These are phyloP conservation scores for Nipponacmea schrenckii DNA, from an alignment of 2,888 invertebrate genomes.

Conservation along the genomic window DNA sequence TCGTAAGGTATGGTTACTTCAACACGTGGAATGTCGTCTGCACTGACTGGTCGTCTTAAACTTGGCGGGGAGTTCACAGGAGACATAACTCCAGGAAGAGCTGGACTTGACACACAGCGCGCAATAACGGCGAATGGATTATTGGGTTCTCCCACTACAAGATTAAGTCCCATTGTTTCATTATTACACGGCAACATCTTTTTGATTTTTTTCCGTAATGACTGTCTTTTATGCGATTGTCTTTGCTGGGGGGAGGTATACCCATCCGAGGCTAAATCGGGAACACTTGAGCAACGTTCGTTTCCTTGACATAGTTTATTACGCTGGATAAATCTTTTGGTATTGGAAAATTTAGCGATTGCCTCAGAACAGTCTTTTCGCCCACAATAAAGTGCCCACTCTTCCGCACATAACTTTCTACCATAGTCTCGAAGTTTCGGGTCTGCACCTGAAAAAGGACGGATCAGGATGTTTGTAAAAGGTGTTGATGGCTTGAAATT, in stretches of 20 bases:
- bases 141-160: conserved; percentile 27
- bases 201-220: conserved; percentile 47
- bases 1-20: conserved; percentile 42
- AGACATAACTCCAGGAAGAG: conserved; percentile 45
- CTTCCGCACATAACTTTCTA: conserved; percentile 77
- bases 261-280: conserved; percentile 56
- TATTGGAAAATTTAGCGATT: conserved; percentile 74
- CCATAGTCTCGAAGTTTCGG: conserved; percentile 77
- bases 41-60: conserved; percentile 45
- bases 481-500: too few relatives aligned
- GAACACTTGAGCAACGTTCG: conserved; percentile 74
- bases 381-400: conserved; percentile 82
- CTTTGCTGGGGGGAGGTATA: conserved; percentile 30
- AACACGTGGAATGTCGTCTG: conserved; percentile 52
- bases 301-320: conserved; percentile 45
- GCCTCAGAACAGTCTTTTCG: conserved; percentile 78
- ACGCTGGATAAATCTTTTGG: conserved; percentile 57
- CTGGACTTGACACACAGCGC: conserved; percentile 54
- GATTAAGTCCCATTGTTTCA: conserved; percentile 20
- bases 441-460: conserved; percentile 75
- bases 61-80: conserved; percentile 28
- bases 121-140: conserved; percentile 53
- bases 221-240: conserved; percentile 33
- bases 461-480: neutral
- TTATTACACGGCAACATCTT: conserved; percentile 45